Percentiles rank a stretch among this genome's conserved stretches.
These are phyloP conservation scores for Halictus quadricinctus DNA, from an alignment of 2,888 invertebrate species.

Conservation along the genomic window DNA sequence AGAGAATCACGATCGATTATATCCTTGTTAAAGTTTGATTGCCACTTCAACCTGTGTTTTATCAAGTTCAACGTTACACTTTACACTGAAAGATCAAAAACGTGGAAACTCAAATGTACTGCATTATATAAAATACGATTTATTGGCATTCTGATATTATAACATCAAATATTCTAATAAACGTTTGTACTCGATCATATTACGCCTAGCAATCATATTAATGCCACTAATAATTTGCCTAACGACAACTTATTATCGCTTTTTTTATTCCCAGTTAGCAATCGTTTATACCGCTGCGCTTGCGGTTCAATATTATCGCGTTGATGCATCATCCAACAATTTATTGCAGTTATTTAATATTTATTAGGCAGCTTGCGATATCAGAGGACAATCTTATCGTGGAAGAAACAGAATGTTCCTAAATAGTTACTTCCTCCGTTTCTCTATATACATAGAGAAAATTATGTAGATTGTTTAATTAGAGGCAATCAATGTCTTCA, in stretches of 20 bases:
- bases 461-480: background rate
- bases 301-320: background rate
- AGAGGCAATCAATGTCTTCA: background rate
- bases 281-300: background rate
- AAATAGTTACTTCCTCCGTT: background rate
- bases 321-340: background rate
- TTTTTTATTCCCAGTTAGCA: background rate
- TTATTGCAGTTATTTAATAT: background rate
- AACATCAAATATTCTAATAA: background rate
- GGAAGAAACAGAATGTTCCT: background rate
- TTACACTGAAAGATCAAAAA: background rate
- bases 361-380: background rate
- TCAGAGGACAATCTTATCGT: slow-evolving; percentile 2
- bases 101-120: background rate
- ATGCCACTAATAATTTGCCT: background rate
- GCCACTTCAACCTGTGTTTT: background rate
- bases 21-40: background rate
- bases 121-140: background rate
- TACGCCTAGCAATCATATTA: background rate
- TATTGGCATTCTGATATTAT: background rate
- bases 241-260: background rate
- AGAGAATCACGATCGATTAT: background rate
- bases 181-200: background rate
- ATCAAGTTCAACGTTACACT: background rate
- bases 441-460: background rate